phyloP scores from a whole-genome alignment of 2,888 invertebrate genomes.

The Galeruca laticollis region DNA sequence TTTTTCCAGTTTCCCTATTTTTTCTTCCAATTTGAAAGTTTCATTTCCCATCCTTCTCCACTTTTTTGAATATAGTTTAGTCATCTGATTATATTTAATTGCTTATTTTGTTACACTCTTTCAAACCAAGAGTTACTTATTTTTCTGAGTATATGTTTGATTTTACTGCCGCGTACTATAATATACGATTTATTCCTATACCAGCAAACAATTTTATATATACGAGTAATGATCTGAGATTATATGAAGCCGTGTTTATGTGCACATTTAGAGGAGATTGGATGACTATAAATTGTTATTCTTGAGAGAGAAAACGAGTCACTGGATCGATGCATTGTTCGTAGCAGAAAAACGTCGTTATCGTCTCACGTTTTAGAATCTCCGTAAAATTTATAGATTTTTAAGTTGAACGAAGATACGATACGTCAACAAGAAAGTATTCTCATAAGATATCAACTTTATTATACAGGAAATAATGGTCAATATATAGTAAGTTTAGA shows the following conservation, averaged over 20 bases:
- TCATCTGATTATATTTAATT: too few species aligned
- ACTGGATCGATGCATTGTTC: not conserved
- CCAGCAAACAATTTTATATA: constrained; percentile 3
- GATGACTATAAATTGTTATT: constrained; percentile 11
- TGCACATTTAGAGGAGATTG: constrained; percentile 7
- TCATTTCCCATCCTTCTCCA: too few species aligned
- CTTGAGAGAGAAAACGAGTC: constrained; percentile 5
- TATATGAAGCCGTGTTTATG: constrained; percentile 8
- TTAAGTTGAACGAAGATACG: not conserved
- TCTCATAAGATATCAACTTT: not conserved
- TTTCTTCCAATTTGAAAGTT: too few species aligned
- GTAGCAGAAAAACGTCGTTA: constrained; percentile 1
- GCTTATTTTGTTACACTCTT: not conserved
- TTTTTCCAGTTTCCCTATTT: too few species aligned
- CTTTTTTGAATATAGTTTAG: too few species aligned
- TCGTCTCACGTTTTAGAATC: constrained; percentile 4
- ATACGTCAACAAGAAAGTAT: not conserved
- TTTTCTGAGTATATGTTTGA: constrained; percentile 5
- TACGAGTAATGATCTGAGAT: not conserved
- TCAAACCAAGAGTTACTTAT: not conserved
- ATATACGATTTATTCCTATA: not conserved
- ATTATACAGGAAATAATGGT: too few species aligned
- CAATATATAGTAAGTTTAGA: too few species aligned
- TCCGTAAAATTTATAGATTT: constrained; percentile 1
- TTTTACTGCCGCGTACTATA: not conserved